Percentiles rank a stretch among this genome's conserved stretches.
These are phyloP conservation scores for Oreotrochilus melanogaster DNA, from an alignment of 2,113 vertebrate genomes.

Conservation along the genomic window DNA sequence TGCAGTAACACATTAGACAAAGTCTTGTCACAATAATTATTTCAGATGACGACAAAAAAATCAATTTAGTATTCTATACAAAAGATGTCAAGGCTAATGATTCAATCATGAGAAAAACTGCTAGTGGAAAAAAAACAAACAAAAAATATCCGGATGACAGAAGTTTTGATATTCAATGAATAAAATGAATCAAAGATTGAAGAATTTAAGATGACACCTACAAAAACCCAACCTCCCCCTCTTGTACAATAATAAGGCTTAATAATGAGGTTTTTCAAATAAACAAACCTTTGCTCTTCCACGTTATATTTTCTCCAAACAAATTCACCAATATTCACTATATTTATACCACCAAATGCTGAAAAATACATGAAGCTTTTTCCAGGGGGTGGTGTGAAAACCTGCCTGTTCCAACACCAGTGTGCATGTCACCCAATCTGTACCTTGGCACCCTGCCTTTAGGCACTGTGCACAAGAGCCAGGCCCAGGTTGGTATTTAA, in stretches of 20 bases:
- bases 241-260: neutral
- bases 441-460: slow-evolving; percentile 44
- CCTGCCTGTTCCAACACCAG: slow-evolving; percentile 1
- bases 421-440: slow-evolving; percentile 19
- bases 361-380: neutral
- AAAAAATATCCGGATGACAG: neutral
- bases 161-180: neutral
- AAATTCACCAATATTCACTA: slow-evolving; percentile 15
- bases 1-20: neutral
- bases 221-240: neutral
- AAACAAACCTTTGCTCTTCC: slow-evolving; percentile 29
- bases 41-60: neutral
- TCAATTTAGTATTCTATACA: neutral
- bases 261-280: neutral
- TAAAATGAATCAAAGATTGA: neutral
- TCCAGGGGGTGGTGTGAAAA: slow-evolving; percentile 55
- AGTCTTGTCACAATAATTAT: slow-evolving; percentile 12
- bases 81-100: slow-evolving; percentile 37
- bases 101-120: slow-evolving; percentile 12
- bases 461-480: neutral
- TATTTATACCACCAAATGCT: slow-evolving; percentile 1
- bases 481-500: slow-evolving; percentile 23
- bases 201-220: neutral
- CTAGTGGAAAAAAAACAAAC: neutral
- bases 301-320: neutral